Percentiles rank a stretch among this genome's conserved stretches.
phyloP scores from a whole-genome alignment of 2,113 vertebrate species.

The Sylvia atricapilla region DNA sequence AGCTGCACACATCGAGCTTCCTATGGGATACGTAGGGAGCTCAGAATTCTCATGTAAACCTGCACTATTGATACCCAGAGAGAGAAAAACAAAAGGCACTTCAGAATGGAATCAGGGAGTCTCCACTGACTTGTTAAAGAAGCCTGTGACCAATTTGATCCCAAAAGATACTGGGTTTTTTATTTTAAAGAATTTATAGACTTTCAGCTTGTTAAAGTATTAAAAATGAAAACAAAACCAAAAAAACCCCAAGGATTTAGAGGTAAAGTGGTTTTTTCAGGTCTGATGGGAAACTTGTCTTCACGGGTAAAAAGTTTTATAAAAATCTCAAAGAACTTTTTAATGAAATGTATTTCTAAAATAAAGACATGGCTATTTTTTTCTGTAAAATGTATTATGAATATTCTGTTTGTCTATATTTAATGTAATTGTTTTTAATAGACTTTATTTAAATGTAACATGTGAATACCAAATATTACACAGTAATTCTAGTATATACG shows the following conservation, averaged over 20 bases:
- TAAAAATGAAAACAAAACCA: not conserved
- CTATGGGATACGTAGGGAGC: not conserved
- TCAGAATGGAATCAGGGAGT: constrained; percentile 73
- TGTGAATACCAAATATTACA: constrained; percentile 46
- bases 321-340: constrained; percentile 50
- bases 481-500: not conserved
- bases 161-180: not conserved
- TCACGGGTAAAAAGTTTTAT: constrained; percentile 63
- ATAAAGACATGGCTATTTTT: constrained; percentile 57
- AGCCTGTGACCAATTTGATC: constrained; percentile 59
- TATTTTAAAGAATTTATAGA: constrained; percentile 11
- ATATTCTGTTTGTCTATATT: constrained; percentile 65
- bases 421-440: constrained; percentile 69
- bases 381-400: constrained; percentile 58
- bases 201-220: not conserved
- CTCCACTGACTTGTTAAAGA: constrained; percentile 76
- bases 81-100: constrained; percentile 41
- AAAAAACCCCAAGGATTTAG: not conserved
- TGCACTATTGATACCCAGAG: constrained; percentile 80
- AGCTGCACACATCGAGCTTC: not conserved
- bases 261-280: constrained; percentile 8
- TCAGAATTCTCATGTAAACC: constrained; percentile 45
- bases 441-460: constrained; percentile 68
- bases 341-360: constrained; percentile 48
- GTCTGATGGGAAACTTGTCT: constrained; percentile 22